These are phyloP conservation scores for Psittacula echo DNA, from an alignment of 2,797 vertebrate genomes.

Conservation along the genomic window DNA sequence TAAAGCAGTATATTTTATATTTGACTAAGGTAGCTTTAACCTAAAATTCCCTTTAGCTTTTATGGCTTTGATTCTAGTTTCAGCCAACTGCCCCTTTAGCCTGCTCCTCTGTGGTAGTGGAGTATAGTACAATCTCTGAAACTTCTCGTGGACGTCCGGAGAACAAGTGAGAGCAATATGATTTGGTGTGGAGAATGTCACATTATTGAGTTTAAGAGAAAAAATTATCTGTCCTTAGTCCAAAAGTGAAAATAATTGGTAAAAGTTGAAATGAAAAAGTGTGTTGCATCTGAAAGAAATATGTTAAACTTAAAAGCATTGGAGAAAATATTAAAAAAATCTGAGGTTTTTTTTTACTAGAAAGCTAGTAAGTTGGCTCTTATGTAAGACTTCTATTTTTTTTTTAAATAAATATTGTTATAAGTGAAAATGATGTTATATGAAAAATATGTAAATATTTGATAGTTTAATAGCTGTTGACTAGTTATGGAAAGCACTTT, in stretches of 20 bases:
- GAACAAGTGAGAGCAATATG: neutral
- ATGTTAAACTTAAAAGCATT: neutral
- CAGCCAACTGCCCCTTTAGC: neutral
- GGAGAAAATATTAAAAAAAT: neutral
- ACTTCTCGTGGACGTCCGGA: neutral
- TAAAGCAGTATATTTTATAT: neutral
- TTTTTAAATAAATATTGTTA: neutral
- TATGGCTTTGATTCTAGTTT: neutral
- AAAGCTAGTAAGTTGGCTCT: neutral
- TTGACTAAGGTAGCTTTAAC: neutral
- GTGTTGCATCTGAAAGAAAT: neutral
- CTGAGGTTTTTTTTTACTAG: neutral
- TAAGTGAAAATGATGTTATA: neutral
- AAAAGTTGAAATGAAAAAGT: neutral
- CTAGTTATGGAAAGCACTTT: neutral
- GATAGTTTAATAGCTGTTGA: neutral
- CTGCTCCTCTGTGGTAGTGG: neutral
- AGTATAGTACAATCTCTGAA: neutral
- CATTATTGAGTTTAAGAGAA: neutral
- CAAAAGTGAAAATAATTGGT: neutral
- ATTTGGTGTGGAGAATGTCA: neutral
- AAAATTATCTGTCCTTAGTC: neutral
- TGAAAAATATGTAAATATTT: neutral
- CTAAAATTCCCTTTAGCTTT: neutral
- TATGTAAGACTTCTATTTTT: neutral